phyloP scores from a whole-genome alignment of 2,888 invertebrate genomes.

The Noctua janthina region DNA sequence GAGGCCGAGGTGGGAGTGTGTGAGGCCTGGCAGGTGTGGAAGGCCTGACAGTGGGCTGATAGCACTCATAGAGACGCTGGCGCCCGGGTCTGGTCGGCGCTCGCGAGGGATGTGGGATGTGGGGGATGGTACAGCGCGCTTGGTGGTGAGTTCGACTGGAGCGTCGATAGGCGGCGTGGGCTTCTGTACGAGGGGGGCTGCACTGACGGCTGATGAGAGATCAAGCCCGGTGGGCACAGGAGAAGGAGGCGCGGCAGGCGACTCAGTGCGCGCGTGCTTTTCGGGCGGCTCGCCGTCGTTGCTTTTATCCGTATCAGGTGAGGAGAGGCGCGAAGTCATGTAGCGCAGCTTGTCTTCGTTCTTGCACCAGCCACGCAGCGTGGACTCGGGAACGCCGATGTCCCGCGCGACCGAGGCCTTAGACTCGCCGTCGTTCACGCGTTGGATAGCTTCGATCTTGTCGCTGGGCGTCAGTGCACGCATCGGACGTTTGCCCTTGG shows the following conservation, averaged over 20 bases:
- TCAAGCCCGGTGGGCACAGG: constrained; percentile 83
- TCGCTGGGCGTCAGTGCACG: constrained; percentile 94
- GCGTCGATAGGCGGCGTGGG: constrained; percentile 75
- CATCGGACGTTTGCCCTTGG: constrained; percentile 95
- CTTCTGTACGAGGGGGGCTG: constrained; percentile 72
- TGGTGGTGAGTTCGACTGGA: constrained; percentile 84
- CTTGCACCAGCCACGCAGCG: constrained; percentile 96
- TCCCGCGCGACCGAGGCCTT: constrained; percentile 96
- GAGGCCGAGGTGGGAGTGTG: constrained; percentile 91
- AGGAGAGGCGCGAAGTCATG: constrained; percentile 93
- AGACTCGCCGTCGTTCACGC: constrained; percentile 96
- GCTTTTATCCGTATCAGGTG: constrained; percentile 92
- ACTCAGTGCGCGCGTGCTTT: constrained; percentile 87
- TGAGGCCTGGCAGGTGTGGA: constrained; percentile 89
- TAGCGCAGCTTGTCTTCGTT: constrained; percentile 94
- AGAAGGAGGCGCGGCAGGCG: constrained; percentile 78
- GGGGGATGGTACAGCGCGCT: constrained; percentile 81
- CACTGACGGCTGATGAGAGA: constrained; percentile 77
- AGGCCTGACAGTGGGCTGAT: constrained; percentile 91
- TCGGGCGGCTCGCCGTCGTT: constrained; percentile 87
- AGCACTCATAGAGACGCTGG: constrained; percentile 90
- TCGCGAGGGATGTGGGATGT: constrained; percentile 80
- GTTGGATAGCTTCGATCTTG: constrained; percentile 95
- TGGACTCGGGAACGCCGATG: constrained; percentile 96
- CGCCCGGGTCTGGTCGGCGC: constrained; percentile 86